These are phyloP conservation scores for Gadopsis marmoratus DNA, from an alignment of 2,797 vertebrate genomes.

Conservation along the genomic window DNA sequence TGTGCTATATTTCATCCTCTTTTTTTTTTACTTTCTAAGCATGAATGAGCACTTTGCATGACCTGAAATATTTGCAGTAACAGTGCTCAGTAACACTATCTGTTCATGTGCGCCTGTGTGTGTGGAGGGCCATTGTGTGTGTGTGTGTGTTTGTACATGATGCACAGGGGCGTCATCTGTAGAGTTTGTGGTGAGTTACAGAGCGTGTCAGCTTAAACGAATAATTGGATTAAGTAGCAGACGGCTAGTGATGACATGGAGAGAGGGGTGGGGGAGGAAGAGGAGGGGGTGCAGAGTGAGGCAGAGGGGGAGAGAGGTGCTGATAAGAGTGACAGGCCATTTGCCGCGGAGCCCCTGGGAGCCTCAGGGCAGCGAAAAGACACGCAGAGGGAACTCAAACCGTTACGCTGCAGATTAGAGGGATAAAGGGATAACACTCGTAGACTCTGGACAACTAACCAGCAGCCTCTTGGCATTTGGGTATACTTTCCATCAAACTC, in stretches of 20 bases:
- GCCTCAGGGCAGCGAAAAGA: constrained; percentile 64
- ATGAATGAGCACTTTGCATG: constrained; percentile 38
- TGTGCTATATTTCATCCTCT: background rate
- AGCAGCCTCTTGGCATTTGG: constrained; percentile 51
- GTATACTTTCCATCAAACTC: constrained; percentile 50
- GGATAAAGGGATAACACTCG: constrained; percentile 71
- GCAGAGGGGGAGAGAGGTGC: constrained; percentile 57
- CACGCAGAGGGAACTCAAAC: constrained; percentile 60
- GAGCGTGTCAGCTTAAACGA: constrained; percentile 84
- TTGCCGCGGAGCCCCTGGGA: constrained; percentile 59
- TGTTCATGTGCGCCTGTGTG: constrained; percentile 1
- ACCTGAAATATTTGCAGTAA: constrained; percentile 36
- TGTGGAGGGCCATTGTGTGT: background rate
- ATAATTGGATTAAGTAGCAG: constrained; percentile 86
- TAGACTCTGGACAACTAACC: constrained; percentile 61
- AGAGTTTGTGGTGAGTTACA: constrained; percentile 73
- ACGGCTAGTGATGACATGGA: constrained; percentile 77
- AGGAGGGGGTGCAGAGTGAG: constrained; percentile 30
- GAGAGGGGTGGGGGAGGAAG: constrained; percentile 44
- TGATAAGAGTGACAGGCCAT: constrained; percentile 75
- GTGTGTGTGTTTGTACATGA: constrained; percentile 34
- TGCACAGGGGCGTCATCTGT: constrained; percentile 49
- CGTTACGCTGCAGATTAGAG: constrained; percentile 68
- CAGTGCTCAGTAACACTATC: background rate
- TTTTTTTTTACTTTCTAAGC: constrained; percentile 25